These are phyloP conservation scores for Urophycis tenuis DNA, from an alignment of 2,797 vertebrate genomes.

Conservation along the genomic window DNA sequence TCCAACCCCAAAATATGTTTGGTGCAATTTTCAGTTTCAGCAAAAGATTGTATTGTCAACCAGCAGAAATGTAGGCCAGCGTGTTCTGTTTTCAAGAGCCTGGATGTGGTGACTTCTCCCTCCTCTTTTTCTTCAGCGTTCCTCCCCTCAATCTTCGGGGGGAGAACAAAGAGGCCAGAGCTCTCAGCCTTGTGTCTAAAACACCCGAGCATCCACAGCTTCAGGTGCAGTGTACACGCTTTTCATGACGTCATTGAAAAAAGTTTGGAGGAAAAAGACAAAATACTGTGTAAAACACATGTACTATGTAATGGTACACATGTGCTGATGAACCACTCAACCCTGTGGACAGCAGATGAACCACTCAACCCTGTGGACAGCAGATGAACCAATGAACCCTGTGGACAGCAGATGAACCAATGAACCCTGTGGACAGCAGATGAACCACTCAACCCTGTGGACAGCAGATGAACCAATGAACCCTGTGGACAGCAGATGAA, in stretches of 20 bases:
- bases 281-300: too few relatives aligned
- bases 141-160: background rate
- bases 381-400: too few relatives aligned
- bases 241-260: background rate
- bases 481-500: too few relatives aligned
- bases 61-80: slow-evolving; percentile 37
- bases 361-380: too few relatives aligned
- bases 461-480: too few relatives aligned
- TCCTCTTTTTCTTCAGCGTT: background rate
- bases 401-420: too few relatives aligned
- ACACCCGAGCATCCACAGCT: background rate
- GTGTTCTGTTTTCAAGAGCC: slow-evolving; percentile 32
- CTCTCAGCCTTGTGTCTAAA: background rate
- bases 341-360: too few relatives aligned
- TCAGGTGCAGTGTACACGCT: background rate
- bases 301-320: too few relatives aligned
- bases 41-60: background rate
- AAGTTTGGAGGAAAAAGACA: too few relatives aligned
- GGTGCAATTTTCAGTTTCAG: slow-evolving; percentile 15
- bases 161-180: background rate
- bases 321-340: too few relatives aligned
- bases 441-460: too few relatives aligned
- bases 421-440: too few relatives aligned
- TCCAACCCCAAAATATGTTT: slow-evolving; percentile 10
- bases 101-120: slow-evolving; percentile 38